These are phyloP conservation scores for Ciconia boyciana DNA, from an alignment of 2,113 vertebrate genomes.

Conservation along the genomic window DNA sequence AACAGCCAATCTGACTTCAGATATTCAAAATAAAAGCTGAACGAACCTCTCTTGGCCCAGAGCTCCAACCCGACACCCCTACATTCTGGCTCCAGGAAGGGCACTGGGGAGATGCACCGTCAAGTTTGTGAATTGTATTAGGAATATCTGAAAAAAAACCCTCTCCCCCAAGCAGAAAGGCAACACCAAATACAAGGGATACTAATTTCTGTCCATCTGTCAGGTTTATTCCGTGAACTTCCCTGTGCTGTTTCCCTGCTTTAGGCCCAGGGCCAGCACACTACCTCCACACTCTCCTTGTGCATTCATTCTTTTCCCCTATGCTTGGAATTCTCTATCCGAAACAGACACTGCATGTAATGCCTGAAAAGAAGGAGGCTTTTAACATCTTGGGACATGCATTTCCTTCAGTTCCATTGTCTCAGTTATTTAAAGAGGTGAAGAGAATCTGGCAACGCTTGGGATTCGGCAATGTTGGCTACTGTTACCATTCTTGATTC, in stretches of 20 bases:
- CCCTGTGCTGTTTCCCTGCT: not conserved
- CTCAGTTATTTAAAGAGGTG: not conserved
- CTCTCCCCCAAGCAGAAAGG: not conserved
- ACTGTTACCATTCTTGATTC: not conserved
- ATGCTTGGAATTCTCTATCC: not conserved
- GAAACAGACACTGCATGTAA: not conserved
- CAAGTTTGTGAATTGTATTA: not conserved
- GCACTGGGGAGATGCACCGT: not conserved
- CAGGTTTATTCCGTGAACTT: not conserved
- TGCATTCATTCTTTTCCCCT: not conserved
- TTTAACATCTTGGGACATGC: not conserved
- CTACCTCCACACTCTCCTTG: not conserved
- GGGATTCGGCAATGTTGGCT: not conserved
- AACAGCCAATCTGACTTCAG: not conserved
- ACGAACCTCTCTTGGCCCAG: not conserved
- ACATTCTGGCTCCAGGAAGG: not conserved
- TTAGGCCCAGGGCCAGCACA: not conserved
- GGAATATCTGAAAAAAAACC: not conserved
- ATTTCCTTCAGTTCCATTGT: not conserved
- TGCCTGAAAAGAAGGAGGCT: not conserved
- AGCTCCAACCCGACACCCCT: no score
- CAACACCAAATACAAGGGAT: not conserved
- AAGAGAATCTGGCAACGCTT: not conserved
- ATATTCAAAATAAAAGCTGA: not conserved
- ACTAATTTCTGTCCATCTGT: not conserved